A percentile compares a stretch with the other conserved stretches of the same genome.
phyloP scores from a whole-genome alignment of 2,888 invertebrate species.

The Drosophila hamatofila region DNA sequence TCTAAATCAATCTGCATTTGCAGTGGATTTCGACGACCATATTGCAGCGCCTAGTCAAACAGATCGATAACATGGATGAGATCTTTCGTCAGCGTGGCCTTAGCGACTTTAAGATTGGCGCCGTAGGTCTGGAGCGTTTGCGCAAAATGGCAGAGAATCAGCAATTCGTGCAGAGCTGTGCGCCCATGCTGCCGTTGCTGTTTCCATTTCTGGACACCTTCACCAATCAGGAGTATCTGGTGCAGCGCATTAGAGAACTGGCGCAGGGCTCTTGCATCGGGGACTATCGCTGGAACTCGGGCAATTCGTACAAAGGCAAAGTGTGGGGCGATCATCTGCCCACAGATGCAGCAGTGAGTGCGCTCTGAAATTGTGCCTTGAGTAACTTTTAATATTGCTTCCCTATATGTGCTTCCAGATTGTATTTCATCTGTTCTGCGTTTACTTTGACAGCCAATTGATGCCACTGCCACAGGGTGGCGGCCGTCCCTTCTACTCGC shows the following conservation, averaged over 20 bases:
- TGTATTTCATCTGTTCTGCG: conserved; percentile 93
- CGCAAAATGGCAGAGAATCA: conserved; percentile 89
- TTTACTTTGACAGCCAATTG: conserved; percentile 94
- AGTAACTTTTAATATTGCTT: neutral
- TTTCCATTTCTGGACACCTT: conserved; percentile 93
- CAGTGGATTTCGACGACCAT: conserved; percentile 96
- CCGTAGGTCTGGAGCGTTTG: conserved; percentile 90
- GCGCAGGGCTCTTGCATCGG: conserved; percentile 94
- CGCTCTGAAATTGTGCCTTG: neutral
- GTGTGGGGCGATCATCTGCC: conserved; percentile 93
- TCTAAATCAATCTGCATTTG: neutral
- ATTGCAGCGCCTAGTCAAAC: conserved; percentile 90
- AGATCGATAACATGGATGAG: conserved; percentile 90
- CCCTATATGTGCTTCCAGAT: conserved; percentile 86
- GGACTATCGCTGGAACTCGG: conserved; percentile 95
- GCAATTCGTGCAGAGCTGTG: conserved; percentile 83
- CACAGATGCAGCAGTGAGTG: conserved; percentile 92
- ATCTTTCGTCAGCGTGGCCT: conserved; percentile 90
- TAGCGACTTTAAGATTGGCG: conserved; percentile 89
- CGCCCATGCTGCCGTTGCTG: conserved; percentile 86
- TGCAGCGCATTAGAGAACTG: conserved; percentile 91
- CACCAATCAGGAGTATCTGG: conserved; percentile 94
- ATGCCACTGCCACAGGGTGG: conserved; percentile 89
- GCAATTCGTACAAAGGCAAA: conserved; percentile 90
- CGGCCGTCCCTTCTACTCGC: conserved; percentile 87